Conservation (phyloP, 2,888 invertebrate species). For the Euzophera pinguis region DNA sequence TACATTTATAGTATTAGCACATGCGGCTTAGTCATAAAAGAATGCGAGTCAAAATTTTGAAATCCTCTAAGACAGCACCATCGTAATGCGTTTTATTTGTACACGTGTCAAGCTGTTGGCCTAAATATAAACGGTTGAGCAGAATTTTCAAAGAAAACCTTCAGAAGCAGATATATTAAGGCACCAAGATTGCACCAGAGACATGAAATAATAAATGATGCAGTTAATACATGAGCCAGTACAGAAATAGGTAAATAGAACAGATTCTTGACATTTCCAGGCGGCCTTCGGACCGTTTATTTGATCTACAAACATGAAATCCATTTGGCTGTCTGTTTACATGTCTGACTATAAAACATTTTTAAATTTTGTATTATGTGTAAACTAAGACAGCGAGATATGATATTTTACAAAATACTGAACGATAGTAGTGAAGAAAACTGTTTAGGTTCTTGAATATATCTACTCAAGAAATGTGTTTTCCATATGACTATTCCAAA, state of each 20-base stretch:
- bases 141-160: no score
- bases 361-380: not conserved
- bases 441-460: not conserved
- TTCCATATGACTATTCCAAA: constrained; percentile 27
- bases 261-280: constrained; percentile 26
- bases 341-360: not conserved
- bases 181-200: not conserved
- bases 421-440: no score
- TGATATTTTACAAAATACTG: no score
- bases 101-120: no score
- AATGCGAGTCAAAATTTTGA: no score
- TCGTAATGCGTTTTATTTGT: no score
- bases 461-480: not conserved
- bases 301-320: constrained; percentile 37
- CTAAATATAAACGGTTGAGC: no score
- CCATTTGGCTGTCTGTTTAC: constrained; percentile 32
- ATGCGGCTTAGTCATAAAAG: no score
- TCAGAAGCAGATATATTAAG: no score
- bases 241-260: not conserved
- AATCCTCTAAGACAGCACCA: no score
- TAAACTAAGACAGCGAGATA: no score
- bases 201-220: not conserved
- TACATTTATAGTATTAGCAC: not conserved
- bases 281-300: constrained; percentile 38
- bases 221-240: not conserved